Conservation (phyloP, 2,113 vertebrate species). For the Calypte anna region DNA sequence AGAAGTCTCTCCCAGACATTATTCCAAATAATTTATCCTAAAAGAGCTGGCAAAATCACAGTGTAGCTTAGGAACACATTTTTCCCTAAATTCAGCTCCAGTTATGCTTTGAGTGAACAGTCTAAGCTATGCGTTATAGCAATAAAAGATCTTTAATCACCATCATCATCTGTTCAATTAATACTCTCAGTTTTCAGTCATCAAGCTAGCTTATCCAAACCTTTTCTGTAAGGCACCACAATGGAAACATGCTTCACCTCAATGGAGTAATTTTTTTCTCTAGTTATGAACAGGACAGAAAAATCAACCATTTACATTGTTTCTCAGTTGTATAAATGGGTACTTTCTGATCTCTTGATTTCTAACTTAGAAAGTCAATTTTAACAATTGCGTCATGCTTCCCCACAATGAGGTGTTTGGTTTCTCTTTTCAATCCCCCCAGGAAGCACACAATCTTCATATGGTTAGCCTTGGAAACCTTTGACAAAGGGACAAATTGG, state of each 20-base stretch:
- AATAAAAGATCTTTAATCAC: not conserved
- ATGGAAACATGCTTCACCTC: not conserved
- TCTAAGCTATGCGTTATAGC: not conserved
- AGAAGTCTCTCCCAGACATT: not conserved
- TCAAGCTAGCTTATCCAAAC: not conserved
- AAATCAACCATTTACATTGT: not conserved
- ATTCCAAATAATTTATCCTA: not conserved
- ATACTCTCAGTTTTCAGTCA: not conserved
- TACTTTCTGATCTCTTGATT: not conserved
- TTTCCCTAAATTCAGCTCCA: not conserved
- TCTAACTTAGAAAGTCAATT: not conserved
- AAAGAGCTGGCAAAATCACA: not conserved
- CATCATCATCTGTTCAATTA: not conserved
- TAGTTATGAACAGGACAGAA: not conserved
- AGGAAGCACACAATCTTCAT: not conserved
- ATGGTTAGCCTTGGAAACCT: not conserved
- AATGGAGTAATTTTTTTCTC: not conserved
- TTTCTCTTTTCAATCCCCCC: not conserved
- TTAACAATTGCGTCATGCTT: not conserved
- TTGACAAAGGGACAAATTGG: conserved; percentile 28
- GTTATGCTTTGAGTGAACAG: not conserved
- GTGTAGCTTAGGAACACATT: not conserved
- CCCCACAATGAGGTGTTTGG: not conserved
- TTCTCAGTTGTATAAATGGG: not conserved
- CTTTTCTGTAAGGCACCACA: not conserved